These are phyloP conservation scores for Arctopsyche grandis DNA, from an alignment of 1,140 invertebrate genomes.

Conservation along the genomic window DNA sequence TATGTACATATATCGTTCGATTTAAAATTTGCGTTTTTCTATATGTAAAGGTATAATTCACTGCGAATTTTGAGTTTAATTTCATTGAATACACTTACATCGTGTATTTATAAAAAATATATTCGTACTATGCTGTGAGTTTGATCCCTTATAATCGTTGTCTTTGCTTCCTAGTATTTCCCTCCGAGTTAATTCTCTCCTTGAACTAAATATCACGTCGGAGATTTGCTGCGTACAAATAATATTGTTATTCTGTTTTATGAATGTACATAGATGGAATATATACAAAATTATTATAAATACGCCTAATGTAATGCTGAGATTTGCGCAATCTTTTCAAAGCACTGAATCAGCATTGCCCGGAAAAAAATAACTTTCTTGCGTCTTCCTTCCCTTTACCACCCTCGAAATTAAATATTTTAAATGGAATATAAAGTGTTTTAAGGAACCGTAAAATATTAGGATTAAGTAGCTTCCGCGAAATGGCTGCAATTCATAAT, in stretches of 20 bases:
- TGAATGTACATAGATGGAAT: too few species aligned
- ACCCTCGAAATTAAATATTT: conserved; percentile 34
- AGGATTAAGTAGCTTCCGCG: conserved; percentile 34
- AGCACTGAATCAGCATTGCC: conserved; percentile 15
- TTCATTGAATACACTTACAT: too few species aligned
- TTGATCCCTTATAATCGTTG: background rate
- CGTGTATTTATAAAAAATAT: too few species aligned
- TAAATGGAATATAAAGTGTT: conserved; percentile 45
- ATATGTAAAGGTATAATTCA: too few species aligned
- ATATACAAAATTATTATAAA: background rate
- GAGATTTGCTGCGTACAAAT: background rate
- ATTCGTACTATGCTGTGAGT: too few species aligned
- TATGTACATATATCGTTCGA: background rate
- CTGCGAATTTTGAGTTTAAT: too few species aligned
- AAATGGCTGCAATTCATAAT: conserved; percentile 44
- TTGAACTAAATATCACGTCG: conserved; percentile 16
- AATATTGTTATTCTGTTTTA: background rate
- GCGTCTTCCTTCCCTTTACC: background rate
- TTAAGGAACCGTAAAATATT: conserved; percentile 44
- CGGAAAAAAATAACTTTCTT: conserved; percentile 11
- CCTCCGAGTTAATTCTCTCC: background rate
- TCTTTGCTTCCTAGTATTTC: background rate
- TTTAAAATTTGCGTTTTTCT: too few species aligned
- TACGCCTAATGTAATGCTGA: background rate
- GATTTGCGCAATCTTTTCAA: conserved; percentile 2